Percentiles rank a stretch among this genome's conserved stretches.
phyloP scores from a whole-genome alignment of 2,113 vertebrate genomes.

The Barnardius zonarius region DNA sequence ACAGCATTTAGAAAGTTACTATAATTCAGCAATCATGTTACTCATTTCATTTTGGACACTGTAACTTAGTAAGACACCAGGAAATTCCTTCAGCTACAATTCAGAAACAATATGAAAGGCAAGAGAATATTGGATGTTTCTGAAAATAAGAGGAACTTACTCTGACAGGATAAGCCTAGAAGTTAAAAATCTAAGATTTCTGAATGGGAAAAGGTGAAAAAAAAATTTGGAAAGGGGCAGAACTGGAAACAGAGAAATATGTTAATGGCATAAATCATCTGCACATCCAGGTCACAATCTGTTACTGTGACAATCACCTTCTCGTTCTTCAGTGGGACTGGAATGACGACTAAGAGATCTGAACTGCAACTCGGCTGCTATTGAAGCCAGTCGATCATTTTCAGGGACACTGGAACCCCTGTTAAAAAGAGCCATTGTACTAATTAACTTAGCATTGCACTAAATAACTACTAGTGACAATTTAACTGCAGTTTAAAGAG shows the following conservation, averaged over 20 bases:
- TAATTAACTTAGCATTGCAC: slow-evolving; percentile 1
- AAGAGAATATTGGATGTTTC: neutral
- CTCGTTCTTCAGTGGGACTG: slow-evolving; percentile 94
- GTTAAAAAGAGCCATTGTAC: slow-evolving; percentile 37
- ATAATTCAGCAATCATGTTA: neutral
- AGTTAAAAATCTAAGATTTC: neutral
- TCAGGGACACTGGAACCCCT: slow-evolving; percentile 93
- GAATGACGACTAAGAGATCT: slow-evolving; percentile 96
- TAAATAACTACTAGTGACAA: neutral
- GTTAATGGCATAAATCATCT: neutral
- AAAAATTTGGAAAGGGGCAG: neutral
- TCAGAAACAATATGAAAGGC: neutral
- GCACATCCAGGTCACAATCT: neutral
- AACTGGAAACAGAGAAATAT: neutral
- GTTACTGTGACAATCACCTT: slow-evolving; percentile 77
- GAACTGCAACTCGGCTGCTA: slow-evolving; percentile 92
- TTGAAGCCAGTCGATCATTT: slow-evolving; percentile 91
- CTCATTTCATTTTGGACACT: neutral
- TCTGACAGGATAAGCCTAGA: neutral
- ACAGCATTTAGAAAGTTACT: neutral
- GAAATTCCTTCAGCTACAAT: neutral
- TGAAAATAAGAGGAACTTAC: neutral
- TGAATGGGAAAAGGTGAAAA: neutral
- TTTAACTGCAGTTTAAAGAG: neutral
- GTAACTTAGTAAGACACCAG: neutral